These are phyloP conservation scores for Typhlichthys eigenmanni DNA, from an alignment of 2,797 vertebrate species.

Conservation along the genomic window DNA sequence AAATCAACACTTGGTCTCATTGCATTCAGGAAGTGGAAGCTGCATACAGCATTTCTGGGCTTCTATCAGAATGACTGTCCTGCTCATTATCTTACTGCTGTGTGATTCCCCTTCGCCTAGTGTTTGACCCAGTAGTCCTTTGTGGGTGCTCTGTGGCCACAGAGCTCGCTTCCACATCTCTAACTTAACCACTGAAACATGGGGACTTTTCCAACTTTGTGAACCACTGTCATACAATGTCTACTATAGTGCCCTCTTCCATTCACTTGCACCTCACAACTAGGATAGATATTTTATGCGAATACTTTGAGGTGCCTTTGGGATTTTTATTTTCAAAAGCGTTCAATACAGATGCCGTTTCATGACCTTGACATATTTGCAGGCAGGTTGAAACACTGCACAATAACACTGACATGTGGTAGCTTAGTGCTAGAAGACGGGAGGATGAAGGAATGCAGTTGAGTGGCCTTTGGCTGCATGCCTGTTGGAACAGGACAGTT, in stretches of 20 bases:
- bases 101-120: slow-evolving; percentile 75
- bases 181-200: slow-evolving; percentile 61
- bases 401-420: slow-evolving; percentile 47
- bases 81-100: slow-evolving; percentile 62
- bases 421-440: slow-evolving; percentile 46
- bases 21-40: slow-evolving; percentile 70
- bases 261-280: slow-evolving; percentile 24
- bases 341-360: slow-evolving; percentile 29
- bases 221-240: slow-evolving; percentile 6
- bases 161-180: slow-evolving; percentile 66
- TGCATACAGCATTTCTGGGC: slow-evolving; percentile 55
- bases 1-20: slow-evolving; percentile 55
- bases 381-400: slow-evolving; percentile 51
- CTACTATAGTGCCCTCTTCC: slow-evolving; percentile 10
- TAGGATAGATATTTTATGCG: not conserved
- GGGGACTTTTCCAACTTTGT: slow-evolving; percentile 84
- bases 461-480: slow-evolving; percentile 15
- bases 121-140: slow-evolving; percentile 54
- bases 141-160: slow-evolving; percentile 67
- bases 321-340: slow-evolving; percentile 26
- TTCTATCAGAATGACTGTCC: slow-evolving; percentile 76
- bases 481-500: slow-evolving; percentile 12
- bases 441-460: slow-evolving; percentile 38
- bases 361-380: slow-evolving; percentile 40
- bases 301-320: slow-evolving; percentile 6